A percentile compares a stretch with the other conserved stretches of the same genome.
Evolutionary conservation across 2,797 vertebrate genomes (phyloP).

Genomic region (Etheostoma perlongum): DNA sequence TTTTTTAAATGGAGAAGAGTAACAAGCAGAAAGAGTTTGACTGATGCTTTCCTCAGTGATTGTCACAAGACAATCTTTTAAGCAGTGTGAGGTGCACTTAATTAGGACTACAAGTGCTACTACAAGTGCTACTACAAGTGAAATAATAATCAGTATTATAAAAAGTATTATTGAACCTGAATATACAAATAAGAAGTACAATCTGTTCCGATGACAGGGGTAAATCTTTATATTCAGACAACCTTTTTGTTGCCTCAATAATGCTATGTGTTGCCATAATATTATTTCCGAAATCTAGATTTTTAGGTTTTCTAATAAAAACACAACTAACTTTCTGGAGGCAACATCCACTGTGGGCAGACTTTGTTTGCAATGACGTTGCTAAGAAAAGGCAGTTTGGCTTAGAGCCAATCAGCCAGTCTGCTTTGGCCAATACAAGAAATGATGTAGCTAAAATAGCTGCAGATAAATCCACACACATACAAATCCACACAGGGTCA

Average conservation of each 20-base stretch:
- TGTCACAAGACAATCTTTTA: neutral
- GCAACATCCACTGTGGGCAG: neutral
- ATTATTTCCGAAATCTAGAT: conserved; percentile 1
- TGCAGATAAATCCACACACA: conserved; percentile 19
- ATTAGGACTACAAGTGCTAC: too few relatives aligned
- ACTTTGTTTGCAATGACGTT: neutral
- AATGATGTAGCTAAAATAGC: conserved; percentile 28
- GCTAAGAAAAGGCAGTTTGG: conserved; percentile 30
- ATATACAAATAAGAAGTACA: neutral
- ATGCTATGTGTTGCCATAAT: too few relatives aligned
- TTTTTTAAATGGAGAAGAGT: neutral
- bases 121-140: too few relatives aligned
- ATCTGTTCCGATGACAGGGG: neutral
- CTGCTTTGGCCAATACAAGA: neutral
- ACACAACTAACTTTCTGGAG: conserved; percentile 5
- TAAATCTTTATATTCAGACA: too few relatives aligned
- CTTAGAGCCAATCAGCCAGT: neutral
- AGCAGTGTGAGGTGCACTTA: too few relatives aligned
- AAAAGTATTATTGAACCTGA: neutral
- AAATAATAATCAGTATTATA: neutral
- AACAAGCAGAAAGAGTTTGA: neutral
- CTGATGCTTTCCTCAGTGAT: neutral
- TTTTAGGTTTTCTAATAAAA: neutral
- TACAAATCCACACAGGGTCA: conserved; percentile 33
- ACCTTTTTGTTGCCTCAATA: neutral